Evolutionary conservation across 2,113 vertebrate species (phyloP).

Genomic region (Brachyistius frenatus): DNA sequence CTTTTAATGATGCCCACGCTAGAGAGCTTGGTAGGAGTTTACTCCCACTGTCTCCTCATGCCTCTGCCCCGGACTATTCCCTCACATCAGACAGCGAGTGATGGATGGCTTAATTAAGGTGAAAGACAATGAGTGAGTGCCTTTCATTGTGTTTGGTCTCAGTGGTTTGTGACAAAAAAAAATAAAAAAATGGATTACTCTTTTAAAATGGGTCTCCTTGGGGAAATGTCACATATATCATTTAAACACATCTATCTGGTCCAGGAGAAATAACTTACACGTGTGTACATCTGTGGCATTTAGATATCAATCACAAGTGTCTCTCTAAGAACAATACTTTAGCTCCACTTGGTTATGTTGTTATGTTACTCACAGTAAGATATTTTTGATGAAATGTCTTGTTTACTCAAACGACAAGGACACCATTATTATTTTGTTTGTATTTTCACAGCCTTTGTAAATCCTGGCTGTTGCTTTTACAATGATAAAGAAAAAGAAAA

Average conservation of each 20-base stretch:
- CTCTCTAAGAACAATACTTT: neutral
- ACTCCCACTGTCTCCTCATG: constrained; percentile 57
- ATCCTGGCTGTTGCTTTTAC: constrained; percentile 28
- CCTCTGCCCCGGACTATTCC: constrained; percentile 63
- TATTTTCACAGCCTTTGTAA: constrained; percentile 5
- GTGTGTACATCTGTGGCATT: constrained; percentile 34
- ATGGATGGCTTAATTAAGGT: constrained; percentile 86
- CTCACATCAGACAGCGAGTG: constrained; percentile 75
- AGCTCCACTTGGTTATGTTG: neutral
- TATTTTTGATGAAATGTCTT: constrained; percentile 10
- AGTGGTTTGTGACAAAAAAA: constrained; percentile 74
- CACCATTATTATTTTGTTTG: constrained; percentile 13
- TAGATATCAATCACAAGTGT: constrained; percentile 18
- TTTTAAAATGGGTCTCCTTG: constrained; percentile 77
- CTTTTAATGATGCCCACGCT: constrained; percentile 66
- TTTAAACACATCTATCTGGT: constrained; percentile 64
- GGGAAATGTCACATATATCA: constrained; percentile 78
- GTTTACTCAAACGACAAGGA: constrained; percentile 27
- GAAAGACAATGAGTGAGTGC: constrained; percentile 84
- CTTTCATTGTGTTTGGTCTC: constrained; percentile 84
- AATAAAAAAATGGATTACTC: constrained; percentile 77
- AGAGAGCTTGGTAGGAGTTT: constrained; percentile 55
- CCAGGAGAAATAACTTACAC: constrained; percentile 24
- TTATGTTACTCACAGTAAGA: neutral
- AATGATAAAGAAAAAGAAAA: neutral